Conservation (phyloP, 2,888 invertebrate genomes). For the Drosophila pseudotalamancana region DNA sequence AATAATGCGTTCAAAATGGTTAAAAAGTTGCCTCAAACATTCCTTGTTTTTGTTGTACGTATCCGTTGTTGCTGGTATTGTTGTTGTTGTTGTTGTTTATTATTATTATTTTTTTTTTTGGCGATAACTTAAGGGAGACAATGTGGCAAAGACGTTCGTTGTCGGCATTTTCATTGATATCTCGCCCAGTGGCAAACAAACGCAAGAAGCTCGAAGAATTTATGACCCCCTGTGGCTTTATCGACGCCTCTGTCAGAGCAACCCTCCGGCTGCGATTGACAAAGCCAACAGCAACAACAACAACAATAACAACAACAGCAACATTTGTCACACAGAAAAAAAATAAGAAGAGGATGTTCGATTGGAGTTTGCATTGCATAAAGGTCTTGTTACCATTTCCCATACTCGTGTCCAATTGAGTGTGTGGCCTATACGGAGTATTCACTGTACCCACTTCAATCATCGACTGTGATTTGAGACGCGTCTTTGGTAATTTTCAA, state of each 20-base stretch:
- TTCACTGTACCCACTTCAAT: constrained; percentile 71
- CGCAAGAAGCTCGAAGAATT: constrained; percentile 76
- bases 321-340: constrained; percentile 51
- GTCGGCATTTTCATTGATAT: constrained; percentile 75
- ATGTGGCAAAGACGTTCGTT: constrained; percentile 43
- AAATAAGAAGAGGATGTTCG: constrained; percentile 41
- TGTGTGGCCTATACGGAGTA: constrained; percentile 17
- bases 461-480: constrained; percentile 66
- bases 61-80: constrained; percentile 10
- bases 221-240: constrained; percentile 81
- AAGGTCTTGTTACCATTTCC: constrained; percentile 45
- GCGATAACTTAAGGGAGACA: constrained; percentile 70
- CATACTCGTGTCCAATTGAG: constrained; percentile 30
- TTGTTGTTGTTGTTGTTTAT: constrained; percentile 17
- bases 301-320: constrained; percentile 9
- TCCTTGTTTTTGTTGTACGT: constrained; percentile 38
- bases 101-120: constrained; percentile 48
- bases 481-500: constrained; percentile 67
- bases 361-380: constrained; percentile 13
- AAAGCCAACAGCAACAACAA: constrained; percentile 63
- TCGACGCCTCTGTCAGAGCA: constrained; percentile 79
- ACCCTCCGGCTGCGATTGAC: constrained; percentile 63
- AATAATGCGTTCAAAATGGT: constrained; percentile 54
- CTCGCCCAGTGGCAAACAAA: constrained; percentile 64
- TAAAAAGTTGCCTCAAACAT: constrained; percentile 39